Base-by-base conservation (phyloP, 2,888 invertebrate genomes). In the Caenorhabditis uteleia region DNA sequence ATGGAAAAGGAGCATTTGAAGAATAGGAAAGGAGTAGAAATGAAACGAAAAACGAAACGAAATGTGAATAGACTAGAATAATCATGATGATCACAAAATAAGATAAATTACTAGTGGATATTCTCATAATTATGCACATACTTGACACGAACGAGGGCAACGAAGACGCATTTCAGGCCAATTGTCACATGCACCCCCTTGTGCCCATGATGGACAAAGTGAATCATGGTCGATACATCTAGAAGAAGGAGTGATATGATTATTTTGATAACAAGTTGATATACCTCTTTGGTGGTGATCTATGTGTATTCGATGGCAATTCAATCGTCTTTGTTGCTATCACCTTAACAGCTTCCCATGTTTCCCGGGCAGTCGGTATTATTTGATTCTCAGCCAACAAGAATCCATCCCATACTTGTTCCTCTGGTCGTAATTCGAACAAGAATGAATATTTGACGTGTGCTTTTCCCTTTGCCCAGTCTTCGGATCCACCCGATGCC, bases 281-380 rank as follows among this genome's bases (percentile, higher is more conserved):
- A 18, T 23, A 55, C 54, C 68, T 7, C n/a, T 62, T 68, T 14
- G 50, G 44, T 23, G 71, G 71, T 7, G 71, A 43, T 38, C 71
- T 51, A 21, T 68, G 65, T 1, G 53, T 59, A 27, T 53, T 54
- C 3, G 68, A 44, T 0, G 60, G 69, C 12, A 66, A 51, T 2
- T 64, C 48, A 16, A 79, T 47, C 2, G 78, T 78, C 46, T 76
- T 77, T n/a, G 56, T 39, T 5, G 80, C 80, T 33, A 81, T 81
- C 31, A 78, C 74, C 45, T 82, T 82, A 16, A 82, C 76, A 10
- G 80, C 82, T 54, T 82, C 82, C 81, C 81, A 83, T 0, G 82
- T 82, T 60, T 82, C 82, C 1, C 77, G 59, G 23, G 77, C 76
- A 0, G 82, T 83, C 14, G 82, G 82, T 25, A 82, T 46, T 44